Evolutionary conservation across 2,113 vertebrate genomes (phyloP).

Genomic region (Etheostoma spectabile): DNA sequence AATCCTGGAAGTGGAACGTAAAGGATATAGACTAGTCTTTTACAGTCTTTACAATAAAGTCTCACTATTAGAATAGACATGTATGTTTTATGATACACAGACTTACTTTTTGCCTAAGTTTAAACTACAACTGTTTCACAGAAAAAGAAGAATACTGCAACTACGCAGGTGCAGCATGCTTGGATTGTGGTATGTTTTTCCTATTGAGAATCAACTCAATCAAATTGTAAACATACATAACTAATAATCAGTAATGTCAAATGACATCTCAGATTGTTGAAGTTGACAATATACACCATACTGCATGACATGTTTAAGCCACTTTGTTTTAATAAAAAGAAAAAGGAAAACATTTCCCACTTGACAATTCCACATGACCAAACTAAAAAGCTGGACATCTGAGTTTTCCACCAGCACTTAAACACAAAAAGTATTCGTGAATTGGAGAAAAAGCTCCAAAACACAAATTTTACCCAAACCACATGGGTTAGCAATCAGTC

Average conservation of each 20-base stretch:
- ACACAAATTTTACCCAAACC: background rate
- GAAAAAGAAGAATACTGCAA: background rate
- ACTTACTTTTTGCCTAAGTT: background rate
- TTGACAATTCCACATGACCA: background rate
- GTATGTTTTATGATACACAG: background rate
- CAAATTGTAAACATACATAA: background rate
- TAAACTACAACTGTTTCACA: conserved; percentile 1
- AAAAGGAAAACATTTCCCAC: too few species aligned
- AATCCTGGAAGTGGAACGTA: too few species aligned
- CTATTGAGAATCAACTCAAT: background rate
- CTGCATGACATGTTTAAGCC: background rate
- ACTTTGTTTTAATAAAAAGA: background rate
- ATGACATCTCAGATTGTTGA: background rate
- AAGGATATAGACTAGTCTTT: background rate
- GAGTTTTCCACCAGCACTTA: background rate
- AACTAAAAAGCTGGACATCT: background rate
- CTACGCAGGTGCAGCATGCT: background rate
- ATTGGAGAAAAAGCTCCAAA: background rate
- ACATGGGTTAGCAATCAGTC: background rate
- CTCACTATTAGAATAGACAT: background rate
- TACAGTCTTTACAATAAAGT: background rate
- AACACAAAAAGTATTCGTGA: background rate
- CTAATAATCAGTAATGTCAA: background rate
- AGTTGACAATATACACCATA: too few species aligned
- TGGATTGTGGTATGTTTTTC: background rate